Base-by-base conservation (phyloP, 2,888 invertebrate species). In the Melieria crassipennis region DNA sequence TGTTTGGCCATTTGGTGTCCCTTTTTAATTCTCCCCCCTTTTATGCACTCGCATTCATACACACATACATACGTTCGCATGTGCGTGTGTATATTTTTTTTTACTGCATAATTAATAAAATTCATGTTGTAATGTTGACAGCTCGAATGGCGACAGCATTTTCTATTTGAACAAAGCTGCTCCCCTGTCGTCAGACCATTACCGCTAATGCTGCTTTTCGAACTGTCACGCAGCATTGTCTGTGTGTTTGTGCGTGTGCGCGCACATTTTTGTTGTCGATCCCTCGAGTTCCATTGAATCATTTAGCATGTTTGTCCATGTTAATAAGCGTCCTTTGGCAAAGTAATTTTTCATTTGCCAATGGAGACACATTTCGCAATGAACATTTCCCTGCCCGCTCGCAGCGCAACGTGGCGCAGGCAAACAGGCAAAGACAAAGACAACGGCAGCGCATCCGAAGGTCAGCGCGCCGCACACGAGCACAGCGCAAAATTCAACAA, bases 341-440 rank as follows among this genome's bases (percentile, higher is more conserved):
- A 43, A 65, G 58, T 64, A 64, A 70, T 70, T 70, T 70, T 70
- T 70, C 70, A 70, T 65, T 70, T 60, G 58, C 58, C 58, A 65
- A 50, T 30, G 50, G 63, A 30, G 30, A 30, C 30, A 30, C 30
- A 30, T 30, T 30, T 30, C 30, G 30, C 30, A 30, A 30, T 30
- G 30, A 30, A 30, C 30, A 30, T 30, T 30, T 30, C 30, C 30
- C 30, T 2, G 30, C 3, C 1, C 2, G 30, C 30, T 30, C 30
- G 30, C 30, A 30, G 30, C 30, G 30, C 30, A 30, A 30, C 30
- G 30, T 30, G 30, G 30, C 30, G 2, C 30, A 30, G 30, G 2
- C 30, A 30, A 30, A 16, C 16, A 30, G 30, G 30, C 30, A 30
- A 30, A 30, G 30, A 30, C 30, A 30, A 30, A 30, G 30, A 30